Conservation (phyloP, 2,888 invertebrate genomes). For the Netelia virgata region DNA sequence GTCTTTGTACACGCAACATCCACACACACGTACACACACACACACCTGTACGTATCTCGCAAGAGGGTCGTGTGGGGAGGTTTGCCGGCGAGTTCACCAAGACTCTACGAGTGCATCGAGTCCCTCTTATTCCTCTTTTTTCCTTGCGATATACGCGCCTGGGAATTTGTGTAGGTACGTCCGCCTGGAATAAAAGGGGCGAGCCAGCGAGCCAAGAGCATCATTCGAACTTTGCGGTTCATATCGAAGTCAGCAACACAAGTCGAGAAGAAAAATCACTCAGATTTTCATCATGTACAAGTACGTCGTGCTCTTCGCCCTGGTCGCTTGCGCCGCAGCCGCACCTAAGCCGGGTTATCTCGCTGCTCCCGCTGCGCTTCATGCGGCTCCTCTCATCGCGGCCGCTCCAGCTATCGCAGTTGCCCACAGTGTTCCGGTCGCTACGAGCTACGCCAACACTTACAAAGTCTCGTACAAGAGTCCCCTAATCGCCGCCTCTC, state of each 20-base stretch:
- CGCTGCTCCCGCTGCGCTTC: constrained; percentile 80
- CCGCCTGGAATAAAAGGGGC: constrained; percentile 75
- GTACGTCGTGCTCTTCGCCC: constrained; percentile 76
- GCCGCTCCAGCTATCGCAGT: constrained; percentile 78
- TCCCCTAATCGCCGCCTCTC: constrained; percentile 77
- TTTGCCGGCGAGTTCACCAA: constrained; percentile 27
- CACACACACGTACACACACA: not conserved
- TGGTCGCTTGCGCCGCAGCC: constrained; percentile 84
- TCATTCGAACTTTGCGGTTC: constrained; percentile 76
- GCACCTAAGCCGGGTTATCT: constrained; percentile 80
- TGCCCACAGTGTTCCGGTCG: constrained; percentile 87
- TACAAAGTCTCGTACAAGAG: constrained; percentile 86
- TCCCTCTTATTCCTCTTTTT: constrained; percentile 14
- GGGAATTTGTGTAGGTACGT: constrained; percentile 70
- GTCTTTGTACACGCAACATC: not conserved
- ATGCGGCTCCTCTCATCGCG: constrained; percentile 76
- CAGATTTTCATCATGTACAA: constrained; percentile 76
- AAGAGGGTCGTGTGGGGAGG: constrained; percentile 51
- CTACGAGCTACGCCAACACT: constrained; percentile 89
- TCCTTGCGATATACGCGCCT: not conserved
- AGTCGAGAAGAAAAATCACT: constrained; percentile 29
- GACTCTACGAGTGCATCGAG: constrained; percentile 7
- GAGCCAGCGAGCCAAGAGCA: constrained; percentile 64
- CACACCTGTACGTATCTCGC: not conserved
- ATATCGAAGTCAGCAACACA: constrained; percentile 48